A percentile compares a stretch with the other conserved stretches of the same genome.
Conservation (phyloP, 2,797 vertebrate species). For the Propithecus deckenii region DNA sequence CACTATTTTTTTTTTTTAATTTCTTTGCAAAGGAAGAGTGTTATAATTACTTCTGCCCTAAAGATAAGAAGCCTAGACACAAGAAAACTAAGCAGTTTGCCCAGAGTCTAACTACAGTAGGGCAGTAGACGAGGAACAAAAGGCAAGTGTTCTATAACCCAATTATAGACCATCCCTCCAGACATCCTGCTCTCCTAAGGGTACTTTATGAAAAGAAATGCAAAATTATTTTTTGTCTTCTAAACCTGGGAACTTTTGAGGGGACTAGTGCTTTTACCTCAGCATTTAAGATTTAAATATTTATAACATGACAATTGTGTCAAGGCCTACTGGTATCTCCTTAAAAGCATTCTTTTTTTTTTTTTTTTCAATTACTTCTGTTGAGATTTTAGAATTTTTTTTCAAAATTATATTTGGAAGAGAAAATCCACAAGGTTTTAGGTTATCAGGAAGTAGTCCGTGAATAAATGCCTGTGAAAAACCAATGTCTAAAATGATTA, state of each 20-base stretch:
- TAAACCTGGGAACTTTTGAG: neutral
- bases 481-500: neutral
- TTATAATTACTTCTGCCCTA: neutral
- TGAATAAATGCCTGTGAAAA: neutral
- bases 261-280: neutral
- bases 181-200: neutral
- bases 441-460: neutral
- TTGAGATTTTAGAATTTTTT: neutral
- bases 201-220: slow-evolving; percentile 25
- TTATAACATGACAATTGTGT: neutral
- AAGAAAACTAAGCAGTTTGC: neutral
- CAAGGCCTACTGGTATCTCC: neutral
- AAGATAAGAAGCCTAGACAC: neutral
- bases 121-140: neutral
- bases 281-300: neutral
- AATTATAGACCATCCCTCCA: neutral
- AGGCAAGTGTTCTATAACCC: neutral
- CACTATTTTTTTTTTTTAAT: neutral
- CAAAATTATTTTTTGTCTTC: neutral
- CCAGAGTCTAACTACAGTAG: neutral
- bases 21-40: neutral
- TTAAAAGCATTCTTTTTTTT: neutral
- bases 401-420: neutral
- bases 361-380: neutral
- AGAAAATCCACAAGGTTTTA: neutral